Conservation (phyloP, 2,888 invertebrate species). For the Antitype chi region DNA sequence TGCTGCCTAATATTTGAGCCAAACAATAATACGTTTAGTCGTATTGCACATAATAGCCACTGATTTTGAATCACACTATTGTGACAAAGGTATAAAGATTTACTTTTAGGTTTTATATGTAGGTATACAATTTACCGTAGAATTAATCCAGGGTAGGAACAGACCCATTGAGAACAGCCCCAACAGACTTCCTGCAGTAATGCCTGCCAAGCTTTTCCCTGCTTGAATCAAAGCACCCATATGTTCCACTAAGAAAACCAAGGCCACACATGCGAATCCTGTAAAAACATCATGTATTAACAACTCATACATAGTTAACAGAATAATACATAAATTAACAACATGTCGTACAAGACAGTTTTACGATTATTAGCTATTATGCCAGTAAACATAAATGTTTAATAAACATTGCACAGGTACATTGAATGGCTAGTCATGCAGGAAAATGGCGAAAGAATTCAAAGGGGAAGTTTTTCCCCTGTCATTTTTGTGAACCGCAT, state of each 20-base stretch:
- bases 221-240: constrained; percentile 93
- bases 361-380: constrained; percentile 49
- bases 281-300: constrained; percentile 41
- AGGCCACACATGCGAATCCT: constrained; percentile 91
- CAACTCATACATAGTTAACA: neutral
- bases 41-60: neutral
- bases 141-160: constrained; percentile 93
- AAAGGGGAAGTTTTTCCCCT: neutral
- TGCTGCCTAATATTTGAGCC: neutral
- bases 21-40: neutral
- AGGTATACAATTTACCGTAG: constrained; percentile 87
- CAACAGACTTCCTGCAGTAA: constrained; percentile 93
- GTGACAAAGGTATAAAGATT: neutral
- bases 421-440: constrained; percentile 15
- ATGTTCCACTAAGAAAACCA: constrained; percentile 93
- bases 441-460: neutral
- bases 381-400: neutral
- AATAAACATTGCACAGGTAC: neutral
- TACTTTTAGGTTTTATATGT: neutral
- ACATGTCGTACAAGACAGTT: constrained; percentile 37
- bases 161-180: constrained; percentile 93
- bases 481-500: neutral
- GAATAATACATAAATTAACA: constrained; percentile 25
- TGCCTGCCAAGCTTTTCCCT: constrained; percentile 93
- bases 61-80: neutral